Percentiles rank a stretch among this genome's conserved stretches.
phyloP scores from a whole-genome alignment of 2,113 vertebrate genomes.

The Phyllopteryx taeniolatus region DNA sequence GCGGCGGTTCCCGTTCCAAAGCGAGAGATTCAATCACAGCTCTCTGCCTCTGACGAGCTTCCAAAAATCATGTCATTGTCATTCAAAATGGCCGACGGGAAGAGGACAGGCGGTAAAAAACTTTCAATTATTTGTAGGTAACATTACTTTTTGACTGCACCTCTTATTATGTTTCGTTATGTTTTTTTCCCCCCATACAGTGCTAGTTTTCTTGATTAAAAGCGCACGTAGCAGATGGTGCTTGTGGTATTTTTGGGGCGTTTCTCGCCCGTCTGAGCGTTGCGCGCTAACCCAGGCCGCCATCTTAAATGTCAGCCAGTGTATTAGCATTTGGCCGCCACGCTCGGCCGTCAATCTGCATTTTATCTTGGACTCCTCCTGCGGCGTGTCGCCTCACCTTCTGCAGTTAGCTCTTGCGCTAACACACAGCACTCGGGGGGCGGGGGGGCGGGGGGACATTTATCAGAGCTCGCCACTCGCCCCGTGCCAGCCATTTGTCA shows the following conservation, averaged over 20 bases:
- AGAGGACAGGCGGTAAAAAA: too few species aligned
- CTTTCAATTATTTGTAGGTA: too few species aligned
- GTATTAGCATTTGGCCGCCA: constrained; percentile 77
- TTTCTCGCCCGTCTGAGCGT: constrained; percentile 38
- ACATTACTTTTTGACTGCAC: too few species aligned
- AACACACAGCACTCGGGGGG: constrained; percentile 39
- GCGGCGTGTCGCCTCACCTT: constrained; percentile 54
- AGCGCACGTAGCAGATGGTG: neutral
- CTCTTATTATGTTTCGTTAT: too few species aligned
- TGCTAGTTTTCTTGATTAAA: neutral
- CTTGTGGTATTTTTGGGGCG: constrained; percentile 43
- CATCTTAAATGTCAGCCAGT: constrained; percentile 72
- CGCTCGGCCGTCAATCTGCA: constrained; percentile 71
- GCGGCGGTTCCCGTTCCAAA: too few species aligned
- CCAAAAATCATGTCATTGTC: too few species aligned
- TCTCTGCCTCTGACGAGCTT: too few species aligned
- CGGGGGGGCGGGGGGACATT: constrained; percentile 56
- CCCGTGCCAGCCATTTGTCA: constrained; percentile 73
- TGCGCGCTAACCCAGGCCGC: constrained; percentile 53
- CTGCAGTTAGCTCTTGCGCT: constrained; percentile 60
- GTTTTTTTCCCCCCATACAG: too few species aligned
- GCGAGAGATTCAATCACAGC: too few species aligned
- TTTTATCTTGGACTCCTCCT: constrained; percentile 72
- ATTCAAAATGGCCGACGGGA: too few species aligned
- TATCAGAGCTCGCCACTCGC: constrained; percentile 69